Evolutionary conservation across 2,113 vertebrate genomes (phyloP).

Genomic region (Chamaea fasciata): DNA sequence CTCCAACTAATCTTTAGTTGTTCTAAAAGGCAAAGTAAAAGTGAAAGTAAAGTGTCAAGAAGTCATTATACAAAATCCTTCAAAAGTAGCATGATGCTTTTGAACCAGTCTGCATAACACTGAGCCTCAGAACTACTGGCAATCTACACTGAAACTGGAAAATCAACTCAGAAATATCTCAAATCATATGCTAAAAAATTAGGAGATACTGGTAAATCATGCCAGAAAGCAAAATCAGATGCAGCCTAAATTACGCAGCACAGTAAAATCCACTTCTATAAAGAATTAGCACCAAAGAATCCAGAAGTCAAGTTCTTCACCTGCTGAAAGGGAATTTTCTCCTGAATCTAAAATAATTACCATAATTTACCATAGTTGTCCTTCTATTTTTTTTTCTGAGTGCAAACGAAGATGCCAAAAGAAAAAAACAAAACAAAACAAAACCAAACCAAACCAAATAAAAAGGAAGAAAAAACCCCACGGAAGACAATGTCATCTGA

Average conservation of each 20-base stretch:
- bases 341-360: background rate
- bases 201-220: background rate
- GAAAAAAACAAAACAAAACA: rapidly evolving
- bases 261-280: background rate
- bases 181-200: background rate
- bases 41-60: background rate
- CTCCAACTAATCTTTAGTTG: background rate
- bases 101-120: background rate
- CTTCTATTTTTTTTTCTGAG: background rate
- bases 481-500: rapidly evolving
- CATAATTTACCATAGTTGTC: background rate
- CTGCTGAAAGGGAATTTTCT: background rate
- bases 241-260: background rate
- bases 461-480: rapidly evolving
- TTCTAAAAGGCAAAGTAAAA: background rate
- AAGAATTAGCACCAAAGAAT: background rate
- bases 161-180: background rate
- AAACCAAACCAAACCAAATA: no score
- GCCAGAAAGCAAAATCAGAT: background rate
- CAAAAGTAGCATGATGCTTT: background rate
- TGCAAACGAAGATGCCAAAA: rapidly evolving
- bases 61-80: background rate
- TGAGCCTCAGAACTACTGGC: background rate
- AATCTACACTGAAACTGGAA: background rate
- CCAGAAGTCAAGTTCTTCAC: background rate